phyloP scores from a whole-genome alignment of 1,140 invertebrate genomes.

The Plodia interpunctella region DNA sequence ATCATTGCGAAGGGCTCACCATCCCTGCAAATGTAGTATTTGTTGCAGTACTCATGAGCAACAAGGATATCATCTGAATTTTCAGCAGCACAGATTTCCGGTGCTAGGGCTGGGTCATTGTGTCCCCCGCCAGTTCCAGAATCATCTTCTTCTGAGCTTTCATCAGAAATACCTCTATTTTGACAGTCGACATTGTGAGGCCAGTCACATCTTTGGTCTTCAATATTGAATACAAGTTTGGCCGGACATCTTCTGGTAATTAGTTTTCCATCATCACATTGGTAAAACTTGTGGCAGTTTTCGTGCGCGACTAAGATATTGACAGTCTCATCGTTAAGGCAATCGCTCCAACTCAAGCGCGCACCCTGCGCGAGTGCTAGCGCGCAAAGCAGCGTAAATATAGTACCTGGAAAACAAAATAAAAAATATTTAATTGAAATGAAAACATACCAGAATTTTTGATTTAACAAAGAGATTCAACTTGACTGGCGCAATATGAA shows the following conservation, averaged over 20 bases:
- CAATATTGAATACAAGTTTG: constrained; percentile 19
- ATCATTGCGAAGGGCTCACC: constrained; percentile 18
- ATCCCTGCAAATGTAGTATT: constrained; percentile 34
- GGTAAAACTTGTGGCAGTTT: constrained; percentile 32
- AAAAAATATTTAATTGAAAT: background rate
- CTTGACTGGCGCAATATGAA: no score
- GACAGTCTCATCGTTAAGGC: constrained; percentile 12
- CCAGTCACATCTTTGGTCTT: constrained; percentile 24
- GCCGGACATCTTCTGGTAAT: constrained; percentile 19
- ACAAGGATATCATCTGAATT: constrained; percentile 27
- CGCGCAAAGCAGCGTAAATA: constrained; percentile 43
- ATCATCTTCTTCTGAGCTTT: background rate
- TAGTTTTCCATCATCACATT: constrained; percentile 23
- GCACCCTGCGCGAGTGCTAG: constrained; percentile 27
- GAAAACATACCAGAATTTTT: no score
- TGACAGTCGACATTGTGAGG: constrained; percentile 26
- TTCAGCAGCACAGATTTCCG: constrained; percentile 27
- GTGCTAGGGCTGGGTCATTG: constrained; percentile 28
- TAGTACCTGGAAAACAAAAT: constrained; percentile 44
- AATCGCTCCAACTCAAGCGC: background rate
- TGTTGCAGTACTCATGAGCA: constrained; percentile 36
- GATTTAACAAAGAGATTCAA: no score
- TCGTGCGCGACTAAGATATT: constrained; percentile 24
- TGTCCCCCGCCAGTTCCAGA: background rate
- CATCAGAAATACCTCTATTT: constrained; percentile 17